Evolutionary conservation across 2,888 invertebrate species (phyloP).

Genomic region (Phytoseiulus persimilis): DNA sequence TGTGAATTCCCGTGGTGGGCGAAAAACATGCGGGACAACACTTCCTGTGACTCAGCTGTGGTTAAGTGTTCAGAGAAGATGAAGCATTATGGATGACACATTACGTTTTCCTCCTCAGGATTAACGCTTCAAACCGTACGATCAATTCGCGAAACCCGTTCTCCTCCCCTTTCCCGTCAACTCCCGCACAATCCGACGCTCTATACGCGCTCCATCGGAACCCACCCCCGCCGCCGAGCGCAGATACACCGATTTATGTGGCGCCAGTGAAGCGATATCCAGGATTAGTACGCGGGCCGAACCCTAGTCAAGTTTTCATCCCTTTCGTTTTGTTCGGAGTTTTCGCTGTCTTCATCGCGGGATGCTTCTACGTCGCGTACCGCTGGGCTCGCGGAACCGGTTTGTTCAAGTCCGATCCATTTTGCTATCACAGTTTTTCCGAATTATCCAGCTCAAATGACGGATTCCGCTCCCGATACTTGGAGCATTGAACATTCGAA

Average conservation of each 20-base stretch:
- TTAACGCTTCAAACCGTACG: neutral
- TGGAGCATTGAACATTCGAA: neutral
- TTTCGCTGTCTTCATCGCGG: neutral
- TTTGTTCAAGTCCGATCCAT: neutral
- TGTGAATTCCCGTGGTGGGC: too few species aligned
- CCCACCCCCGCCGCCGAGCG: slow-evolving; percentile 7
- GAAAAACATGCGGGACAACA: too few species aligned
- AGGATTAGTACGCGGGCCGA: neutral
- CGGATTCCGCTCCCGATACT: neutral
- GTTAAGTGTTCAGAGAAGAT: too few species aligned
- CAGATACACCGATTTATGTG: neutral
- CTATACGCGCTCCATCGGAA: slow-evolving; percentile 14
- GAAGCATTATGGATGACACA: too few species aligned
- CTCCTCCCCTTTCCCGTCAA: slow-evolving; percentile 25
- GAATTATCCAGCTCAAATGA: neutral
- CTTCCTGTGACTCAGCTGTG: too few species aligned
- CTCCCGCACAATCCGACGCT: neutral
- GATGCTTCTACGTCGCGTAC: slow-evolving; percentile 31
- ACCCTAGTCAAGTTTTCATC: slow-evolving; percentile 12
- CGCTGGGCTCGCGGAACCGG: slow-evolving; percentile 33
- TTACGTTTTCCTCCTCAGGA: too few species aligned
- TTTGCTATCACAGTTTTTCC: neutral
- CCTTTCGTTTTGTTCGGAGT: slow-evolving; percentile 9
- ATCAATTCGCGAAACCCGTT: slow-evolving; percentile 13
- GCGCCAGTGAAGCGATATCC: neutral